These are phyloP conservation scores for Delphinus delphis DNA, from an alignment of 2,113 vertebrate species.

Conservation along the genomic window DNA sequence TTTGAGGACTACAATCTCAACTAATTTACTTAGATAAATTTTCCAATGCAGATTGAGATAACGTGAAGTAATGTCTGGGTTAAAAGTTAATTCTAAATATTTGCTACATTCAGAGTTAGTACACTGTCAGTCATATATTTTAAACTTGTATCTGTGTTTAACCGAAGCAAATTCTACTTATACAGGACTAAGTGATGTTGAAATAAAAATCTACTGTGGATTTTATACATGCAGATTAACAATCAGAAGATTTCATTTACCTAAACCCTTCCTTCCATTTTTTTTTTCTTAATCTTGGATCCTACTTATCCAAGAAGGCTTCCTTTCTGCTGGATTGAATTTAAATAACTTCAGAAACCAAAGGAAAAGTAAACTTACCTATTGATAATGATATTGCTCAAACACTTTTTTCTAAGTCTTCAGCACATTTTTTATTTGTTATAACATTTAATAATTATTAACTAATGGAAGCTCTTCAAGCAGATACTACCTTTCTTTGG, in stretches of 20 bases:
- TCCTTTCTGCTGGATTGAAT: background rate
- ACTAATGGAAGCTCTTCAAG: background rate
- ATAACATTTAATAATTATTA: conserved; percentile 44
- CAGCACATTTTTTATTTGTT: conserved; percentile 3
- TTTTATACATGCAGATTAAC: background rate
- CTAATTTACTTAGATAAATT: conserved; percentile 30
- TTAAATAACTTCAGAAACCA: conserved; percentile 48
- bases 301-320: background rate
- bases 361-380: conserved; percentile 14
- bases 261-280: conserved; percentile 2
- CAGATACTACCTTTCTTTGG: background rate
- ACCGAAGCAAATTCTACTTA: conserved; percentile 29
- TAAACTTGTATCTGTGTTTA: conserved; percentile 18
- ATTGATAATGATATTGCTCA: background rate
- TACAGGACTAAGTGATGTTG: background rate
- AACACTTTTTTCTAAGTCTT: conserved; percentile 18
- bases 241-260: conserved; percentile 24
- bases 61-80: background rate
- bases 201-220: background rate
- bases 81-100: conserved; percentile 57
- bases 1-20: background rate
- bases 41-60: background rate
- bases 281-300: background rate
- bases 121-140: conserved; percentile 10
- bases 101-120: conserved; percentile 6